Evolutionary conservation across 1,140 invertebrate genomes (phyloP).

Genomic region (Papilio dardanus): DNA sequence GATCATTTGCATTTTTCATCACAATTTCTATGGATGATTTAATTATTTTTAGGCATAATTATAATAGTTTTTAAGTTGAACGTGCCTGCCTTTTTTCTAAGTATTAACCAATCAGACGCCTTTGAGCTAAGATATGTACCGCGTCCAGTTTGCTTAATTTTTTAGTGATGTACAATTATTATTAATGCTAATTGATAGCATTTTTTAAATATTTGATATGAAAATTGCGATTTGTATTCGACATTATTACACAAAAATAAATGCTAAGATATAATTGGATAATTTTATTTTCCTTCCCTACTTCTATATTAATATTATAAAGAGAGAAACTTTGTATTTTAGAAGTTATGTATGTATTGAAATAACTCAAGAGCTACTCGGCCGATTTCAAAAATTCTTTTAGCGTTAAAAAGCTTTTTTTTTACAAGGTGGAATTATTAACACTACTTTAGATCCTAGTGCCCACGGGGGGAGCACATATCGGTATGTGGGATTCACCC

Average conservation of each 20-base stretch:
- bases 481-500: too few relatives aligned
- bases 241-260: conserved; percentile 76
- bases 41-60: conserved; percentile 65
- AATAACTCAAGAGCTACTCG: too few relatives aligned
- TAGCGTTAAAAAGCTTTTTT: too few relatives aligned
- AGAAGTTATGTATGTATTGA: too few relatives aligned
- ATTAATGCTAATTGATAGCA: conserved; percentile 58
- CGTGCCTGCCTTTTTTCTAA: conserved; percentile 65
- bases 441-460: too few relatives aligned
- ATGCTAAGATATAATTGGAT: conserved; percentile 61
- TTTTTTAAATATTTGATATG: conserved; percentile 78
- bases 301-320: too few relatives aligned
- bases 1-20: conserved; percentile 55
- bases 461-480: too few relatives aligned
- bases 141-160: conserved; percentile 60
- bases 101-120: conserved; percentile 42
- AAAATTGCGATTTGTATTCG: conserved; percentile 75
- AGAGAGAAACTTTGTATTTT: too few relatives aligned
- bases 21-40: conserved; percentile 69
- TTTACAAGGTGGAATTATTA: too few relatives aligned
- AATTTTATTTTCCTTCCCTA: conserved; percentile 46
- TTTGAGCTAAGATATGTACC: conserved; percentile 44
- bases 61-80: conserved; percentile 69
- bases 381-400: too few relatives aligned
- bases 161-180: conserved; percentile 73